These are phyloP conservation scores for Tinea trinotella DNA, from an alignment of 2,888 invertebrate genomes.

Conservation along the genomic window DNA sequence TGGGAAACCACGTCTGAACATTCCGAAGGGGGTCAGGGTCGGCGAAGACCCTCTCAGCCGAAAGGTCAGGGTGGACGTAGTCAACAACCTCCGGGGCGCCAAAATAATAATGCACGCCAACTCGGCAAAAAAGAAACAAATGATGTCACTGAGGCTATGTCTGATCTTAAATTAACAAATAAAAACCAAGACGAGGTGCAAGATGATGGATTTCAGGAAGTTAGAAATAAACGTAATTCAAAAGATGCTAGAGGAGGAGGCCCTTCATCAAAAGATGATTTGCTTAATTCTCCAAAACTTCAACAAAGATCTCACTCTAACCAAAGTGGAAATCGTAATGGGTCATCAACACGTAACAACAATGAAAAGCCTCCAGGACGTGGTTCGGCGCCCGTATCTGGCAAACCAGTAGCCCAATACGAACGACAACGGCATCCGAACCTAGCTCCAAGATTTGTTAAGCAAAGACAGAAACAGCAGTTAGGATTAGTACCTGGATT, in stretches of 20 bases:
- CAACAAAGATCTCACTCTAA: constrained; percentile 54
- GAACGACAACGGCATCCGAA: constrained; percentile 73
- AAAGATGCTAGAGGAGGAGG: constrained; percentile 71
- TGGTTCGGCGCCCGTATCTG: constrained; percentile 43
- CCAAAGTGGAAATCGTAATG: constrained; percentile 58
- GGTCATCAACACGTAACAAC: constrained; percentile 53
- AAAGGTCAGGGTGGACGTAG: constrained; percentile 48
- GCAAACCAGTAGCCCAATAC: constrained; percentile 50
- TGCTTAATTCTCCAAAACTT: constrained; percentile 27
- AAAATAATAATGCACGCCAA: constrained; percentile 45
- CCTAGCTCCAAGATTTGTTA: constrained; percentile 84
- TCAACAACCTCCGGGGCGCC: constrained; percentile 46
- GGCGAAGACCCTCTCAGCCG: constrained; percentile 45
- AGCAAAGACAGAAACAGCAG: constrained; percentile 76
- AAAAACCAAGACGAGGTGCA: constrained; percentile 68
- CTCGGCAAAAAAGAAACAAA: constrained; percentile 47
- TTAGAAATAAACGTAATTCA: constrained; percentile 83
- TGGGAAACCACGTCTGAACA: constrained; percentile 90
- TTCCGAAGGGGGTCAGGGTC: constrained; percentile 72
- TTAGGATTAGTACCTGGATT: constrained; percentile 53
- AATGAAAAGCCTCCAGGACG: constrained; percentile 49
- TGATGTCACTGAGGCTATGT: constrained; percentile 56
- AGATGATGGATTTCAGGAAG: constrained; percentile 87
- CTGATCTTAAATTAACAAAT: constrained; percentile 46
- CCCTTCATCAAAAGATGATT: constrained; percentile 47